These are phyloP conservation scores for Ceriagrion tenellum DNA, from an alignment of 2,888 invertebrate genomes.

Conservation along the genomic window DNA sequence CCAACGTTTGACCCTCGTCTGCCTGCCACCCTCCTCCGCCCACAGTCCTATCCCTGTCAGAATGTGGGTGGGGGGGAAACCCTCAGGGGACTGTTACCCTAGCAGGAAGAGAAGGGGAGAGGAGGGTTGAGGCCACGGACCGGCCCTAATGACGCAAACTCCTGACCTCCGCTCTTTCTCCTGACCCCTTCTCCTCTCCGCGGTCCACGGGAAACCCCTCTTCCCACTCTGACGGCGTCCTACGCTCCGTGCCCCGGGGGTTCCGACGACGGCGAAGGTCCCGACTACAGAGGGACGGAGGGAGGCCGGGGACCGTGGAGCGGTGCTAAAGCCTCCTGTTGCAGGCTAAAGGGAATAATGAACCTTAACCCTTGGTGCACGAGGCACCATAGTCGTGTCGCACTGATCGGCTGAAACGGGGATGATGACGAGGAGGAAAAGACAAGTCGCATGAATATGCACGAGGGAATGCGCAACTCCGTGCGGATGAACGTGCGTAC, in stretches of 20 bases:
- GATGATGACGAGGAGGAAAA: too few relatives aligned
- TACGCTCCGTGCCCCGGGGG: background rate
- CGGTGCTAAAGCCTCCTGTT: background rate
- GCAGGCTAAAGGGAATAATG: background rate
- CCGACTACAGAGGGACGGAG: background rate
- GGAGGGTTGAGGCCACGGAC: background rate
- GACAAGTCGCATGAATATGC: too few relatives aligned
- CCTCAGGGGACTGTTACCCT: background rate
- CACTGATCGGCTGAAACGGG: too few relatives aligned
- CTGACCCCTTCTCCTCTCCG: background rate
- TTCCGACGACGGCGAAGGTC: background rate
- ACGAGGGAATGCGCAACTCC: too few relatives aligned
- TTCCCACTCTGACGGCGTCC: background rate
- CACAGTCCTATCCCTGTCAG: too few relatives aligned
- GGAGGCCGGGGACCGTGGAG: background rate
- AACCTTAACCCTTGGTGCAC: background rate
- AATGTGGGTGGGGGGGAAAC: background rate
- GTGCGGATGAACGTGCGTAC: too few relatives aligned
- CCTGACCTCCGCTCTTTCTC: slow-evolving; percentile 15
- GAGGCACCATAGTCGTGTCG: too few relatives aligned
- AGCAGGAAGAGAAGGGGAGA: background rate
- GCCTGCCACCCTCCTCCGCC: too few relatives aligned
- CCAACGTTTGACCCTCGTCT: background rate
- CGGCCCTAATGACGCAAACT: slow-evolving; percentile 20
- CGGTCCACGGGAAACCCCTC: background rate